phyloP scores from a whole-genome alignment of 1,140 invertebrate genomes.

The Adoxophyes honmai region DNA sequence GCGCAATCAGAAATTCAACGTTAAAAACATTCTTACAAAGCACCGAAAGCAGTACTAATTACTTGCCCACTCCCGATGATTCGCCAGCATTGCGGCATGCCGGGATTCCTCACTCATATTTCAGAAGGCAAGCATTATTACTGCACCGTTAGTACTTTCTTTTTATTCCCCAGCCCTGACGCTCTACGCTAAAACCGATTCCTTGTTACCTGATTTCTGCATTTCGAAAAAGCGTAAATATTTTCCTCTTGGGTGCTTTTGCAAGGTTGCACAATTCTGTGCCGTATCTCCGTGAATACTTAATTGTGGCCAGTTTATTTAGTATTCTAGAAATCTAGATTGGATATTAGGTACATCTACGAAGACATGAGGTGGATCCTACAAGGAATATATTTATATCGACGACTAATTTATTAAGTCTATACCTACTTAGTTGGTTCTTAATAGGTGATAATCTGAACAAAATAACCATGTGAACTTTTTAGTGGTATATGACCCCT shows the following conservation, averaged over 20 bases:
- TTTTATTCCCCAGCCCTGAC: conserved; percentile 65
- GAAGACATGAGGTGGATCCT: too few relatives aligned
- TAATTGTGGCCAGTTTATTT: conserved; percentile 34
- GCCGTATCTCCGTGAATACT: conserved; percentile 56
- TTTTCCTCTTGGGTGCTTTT: conserved; percentile 70
- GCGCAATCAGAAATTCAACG: neutral
- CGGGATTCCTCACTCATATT: conserved; percentile 45
- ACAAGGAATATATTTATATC: too few relatives aligned
- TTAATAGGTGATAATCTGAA: too few relatives aligned
- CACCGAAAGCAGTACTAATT: conserved; percentile 20
- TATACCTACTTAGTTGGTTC: too few relatives aligned
- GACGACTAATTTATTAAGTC: too few relatives aligned
- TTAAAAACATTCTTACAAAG: conserved; percentile 18
- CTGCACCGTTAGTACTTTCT: conserved; percentile 39
- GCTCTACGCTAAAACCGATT: conserved; percentile 72
- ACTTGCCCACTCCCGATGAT: conserved; percentile 21
- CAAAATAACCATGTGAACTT: too few relatives aligned
- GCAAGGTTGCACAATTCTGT: conserved; percentile 63
- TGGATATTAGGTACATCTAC: too few relatives aligned
- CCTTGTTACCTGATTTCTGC: conserved; percentile 75
- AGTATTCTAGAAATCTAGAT: too few relatives aligned
- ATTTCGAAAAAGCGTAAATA: conserved; percentile 75
- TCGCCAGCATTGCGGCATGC: conserved; percentile 21
- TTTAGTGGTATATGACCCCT: too few relatives aligned
- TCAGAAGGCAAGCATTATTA: conserved; percentile 65